A percentile compares a stretch with the other conserved stretches of the same genome.
Evolutionary conservation across 2,797 vertebrate genomes (phyloP).

Genomic region (Tamandua tetradactyla): DNA sequence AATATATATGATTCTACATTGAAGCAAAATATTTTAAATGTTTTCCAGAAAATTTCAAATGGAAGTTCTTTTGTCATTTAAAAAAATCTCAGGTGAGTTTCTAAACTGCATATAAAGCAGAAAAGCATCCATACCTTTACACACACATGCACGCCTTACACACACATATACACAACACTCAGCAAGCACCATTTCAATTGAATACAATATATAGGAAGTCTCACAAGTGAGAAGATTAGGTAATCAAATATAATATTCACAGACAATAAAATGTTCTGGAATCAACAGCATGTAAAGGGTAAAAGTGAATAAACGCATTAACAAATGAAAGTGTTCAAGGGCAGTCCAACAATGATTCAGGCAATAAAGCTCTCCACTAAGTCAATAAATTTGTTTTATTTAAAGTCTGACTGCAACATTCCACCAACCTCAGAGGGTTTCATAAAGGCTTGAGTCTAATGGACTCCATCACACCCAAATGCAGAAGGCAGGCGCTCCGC

Average conservation of each 20-base stretch:
- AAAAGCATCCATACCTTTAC: background rate
- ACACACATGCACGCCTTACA: background rate
- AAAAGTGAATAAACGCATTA: conserved; percentile 57
- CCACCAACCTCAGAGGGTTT: conserved; percentile 50
- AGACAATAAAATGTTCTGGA: conserved; percentile 21
- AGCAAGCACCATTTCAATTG: background rate
- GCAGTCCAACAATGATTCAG: conserved; percentile 32
- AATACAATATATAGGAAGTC: background rate
- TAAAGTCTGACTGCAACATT: conserved; percentile 45
- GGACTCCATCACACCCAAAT: conserved; percentile 11
- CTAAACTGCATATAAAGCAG: background rate
- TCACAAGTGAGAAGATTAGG: conserved; percentile 16
- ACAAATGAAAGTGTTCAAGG: conserved; percentile 69
- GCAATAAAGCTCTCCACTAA: conserved; percentile 65
- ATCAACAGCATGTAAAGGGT: conserved; percentile 36
- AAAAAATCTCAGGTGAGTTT: background rate
- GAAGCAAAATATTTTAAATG: background rate
- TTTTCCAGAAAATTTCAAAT: background rate
- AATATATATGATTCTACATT: background rate
- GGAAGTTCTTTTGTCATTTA: background rate
- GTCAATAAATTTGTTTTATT: conserved; percentile 55
- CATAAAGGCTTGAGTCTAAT: conserved; percentile 57
- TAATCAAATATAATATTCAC: conserved; percentile 44
- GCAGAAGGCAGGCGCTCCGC: background rate
- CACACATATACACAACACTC: background rate